Evolutionary conservation across 2,113 vertebrate genomes (phyloP), one percentile per base, ranked within the genome.

Genomic region (Scytalopus superciliaris): DNA sequence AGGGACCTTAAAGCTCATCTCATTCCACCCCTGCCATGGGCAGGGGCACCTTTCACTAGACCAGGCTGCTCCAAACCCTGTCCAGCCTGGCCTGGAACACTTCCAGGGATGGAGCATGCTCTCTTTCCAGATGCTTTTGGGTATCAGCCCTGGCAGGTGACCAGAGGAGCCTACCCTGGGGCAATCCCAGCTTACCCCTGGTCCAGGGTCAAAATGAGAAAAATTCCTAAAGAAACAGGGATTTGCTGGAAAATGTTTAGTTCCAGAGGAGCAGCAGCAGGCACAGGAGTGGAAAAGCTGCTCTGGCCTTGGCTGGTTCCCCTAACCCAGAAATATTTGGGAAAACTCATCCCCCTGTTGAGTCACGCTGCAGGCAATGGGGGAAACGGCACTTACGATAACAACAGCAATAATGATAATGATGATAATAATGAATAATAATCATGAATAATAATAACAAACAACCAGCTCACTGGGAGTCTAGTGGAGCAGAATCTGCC

Each of bases 271-370:
- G 33, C 47, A 76, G 57, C 45, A 12, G 5, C 37, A 53, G 59
- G 45, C 7, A 6, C 9, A 0, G 45, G 16, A 69, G 42, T 1
- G 1, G 55, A 22, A 52, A 37, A 57, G n/a, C n/a, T 0, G 6
- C 59, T 55, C 24, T 44, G 49, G 28, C 67, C 50, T 56, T 1
- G 5, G 22, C 44, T n/a, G 31, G 39, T 63, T 82, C 53, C 39
- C 21, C 49, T 40, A 45, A 1, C 44, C 40, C 45, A 57, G 79
- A 13, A 59, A 53, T 18, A 82, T 55, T 23, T 5, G 64, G 37
- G 66, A 67, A 33, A 77, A 42, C 9, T 39, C 24, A 23, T 55
- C 23, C 62, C 62, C 57, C 17, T 8, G 0, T 17, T 1, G 56
- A 74, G 81, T 14, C 3, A 1, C 1, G 3, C 88, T 16, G 82